Conservation (phyloP, 2,113 vertebrate genomes). For the Notechis scutatus region DNA sequence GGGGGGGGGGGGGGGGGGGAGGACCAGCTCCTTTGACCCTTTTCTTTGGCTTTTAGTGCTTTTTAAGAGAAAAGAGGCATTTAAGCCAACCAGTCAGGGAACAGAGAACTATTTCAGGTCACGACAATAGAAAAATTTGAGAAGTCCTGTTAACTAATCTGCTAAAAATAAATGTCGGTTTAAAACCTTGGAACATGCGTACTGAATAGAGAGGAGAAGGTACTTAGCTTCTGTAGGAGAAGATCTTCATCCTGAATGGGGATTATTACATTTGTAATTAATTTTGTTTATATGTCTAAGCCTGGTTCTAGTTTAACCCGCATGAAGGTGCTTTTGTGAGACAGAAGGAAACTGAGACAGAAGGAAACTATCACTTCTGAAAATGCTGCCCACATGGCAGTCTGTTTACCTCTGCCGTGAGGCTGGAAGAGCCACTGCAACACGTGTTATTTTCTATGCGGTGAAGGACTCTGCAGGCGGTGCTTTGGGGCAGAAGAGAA, state of each 20-base stretch:
- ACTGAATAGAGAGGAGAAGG: background rate
- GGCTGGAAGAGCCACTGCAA: background rate
- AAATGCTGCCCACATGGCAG: background rate
- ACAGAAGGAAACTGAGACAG: too few species aligned
- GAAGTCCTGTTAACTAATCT: background rate
- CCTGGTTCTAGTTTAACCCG: background rate
- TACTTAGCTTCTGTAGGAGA: background rate
- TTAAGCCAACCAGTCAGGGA: background rate
- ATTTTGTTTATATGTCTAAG: background rate
- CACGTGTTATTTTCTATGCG: background rate
- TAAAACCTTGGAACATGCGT: background rate
- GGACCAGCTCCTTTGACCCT: background rate
- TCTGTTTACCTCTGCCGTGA: background rate
- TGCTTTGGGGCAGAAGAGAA: background rate
- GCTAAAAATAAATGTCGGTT: background rate
- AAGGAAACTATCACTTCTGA: background rate
- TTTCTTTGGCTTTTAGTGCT: background rate
- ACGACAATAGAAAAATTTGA: background rate
- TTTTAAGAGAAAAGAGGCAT: background rate
- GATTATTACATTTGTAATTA: background rate
- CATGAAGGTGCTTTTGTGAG: background rate
- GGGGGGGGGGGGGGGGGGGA: too few species aligned
- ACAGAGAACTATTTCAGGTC: background rate
- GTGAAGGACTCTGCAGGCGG: background rate
- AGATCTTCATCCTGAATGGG: background rate